These are phyloP conservation scores for Eulimnadia texana DNA, from an alignment of 1,140 invertebrate species.

Conservation along the genomic window DNA sequence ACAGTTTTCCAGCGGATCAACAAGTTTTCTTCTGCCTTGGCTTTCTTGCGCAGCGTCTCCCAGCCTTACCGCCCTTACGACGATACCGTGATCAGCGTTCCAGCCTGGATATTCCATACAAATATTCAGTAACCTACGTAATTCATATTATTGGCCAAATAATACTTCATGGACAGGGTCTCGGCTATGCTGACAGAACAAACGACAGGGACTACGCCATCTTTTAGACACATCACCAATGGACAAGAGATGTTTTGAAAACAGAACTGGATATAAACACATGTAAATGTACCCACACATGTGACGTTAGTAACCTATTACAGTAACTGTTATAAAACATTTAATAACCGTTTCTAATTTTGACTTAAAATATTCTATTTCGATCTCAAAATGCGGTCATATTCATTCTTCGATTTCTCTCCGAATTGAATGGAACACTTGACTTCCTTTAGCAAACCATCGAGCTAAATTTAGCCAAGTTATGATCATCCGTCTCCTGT, in stretches of 20 bases:
- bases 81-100: conserved; percentile 19
- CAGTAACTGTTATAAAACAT: no score
- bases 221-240: not conserved
- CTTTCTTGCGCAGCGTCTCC: conserved; percentile 11
- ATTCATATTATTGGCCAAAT: conserved; percentile 21
- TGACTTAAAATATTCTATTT: no score
- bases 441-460: no score
- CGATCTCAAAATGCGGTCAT: no score
- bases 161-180: conserved; percentile 18
- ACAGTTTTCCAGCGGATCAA: conserved; percentile 23
- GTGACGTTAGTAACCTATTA: no score
- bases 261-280: no score
- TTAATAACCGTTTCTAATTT: no score
- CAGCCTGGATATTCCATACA: conserved; percentile 23
- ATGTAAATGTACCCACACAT: not conserved
- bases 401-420: no score
- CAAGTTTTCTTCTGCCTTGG: conserved; percentile 10
- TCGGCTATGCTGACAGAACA: not conserved
- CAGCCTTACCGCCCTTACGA: conserved; percentile 15
- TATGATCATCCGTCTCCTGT: no score
- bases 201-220: not conserved
- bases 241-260: no score
- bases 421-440: no score
- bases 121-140: conserved; percentile 6
- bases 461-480: no score